Conservation (phyloP, 2,113 vertebrate genomes). For the Paradoxurus hermaphroditus region DNA sequence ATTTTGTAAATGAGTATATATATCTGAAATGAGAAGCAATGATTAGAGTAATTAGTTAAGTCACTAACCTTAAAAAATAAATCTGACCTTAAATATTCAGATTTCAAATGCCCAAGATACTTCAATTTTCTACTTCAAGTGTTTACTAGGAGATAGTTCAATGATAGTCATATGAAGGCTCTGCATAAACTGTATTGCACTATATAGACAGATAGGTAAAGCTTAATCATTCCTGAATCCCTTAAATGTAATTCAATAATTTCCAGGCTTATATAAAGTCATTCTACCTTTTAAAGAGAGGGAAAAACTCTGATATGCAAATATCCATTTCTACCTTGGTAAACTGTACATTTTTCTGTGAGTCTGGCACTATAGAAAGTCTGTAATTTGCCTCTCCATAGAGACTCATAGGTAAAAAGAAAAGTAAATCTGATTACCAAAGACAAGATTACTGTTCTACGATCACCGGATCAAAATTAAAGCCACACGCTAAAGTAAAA, state of each 20-base stretch:
- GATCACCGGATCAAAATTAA: slow-evolving; percentile 30
- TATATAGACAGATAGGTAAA: background rate
- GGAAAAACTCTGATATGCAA: background rate
- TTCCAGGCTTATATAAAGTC: background rate
- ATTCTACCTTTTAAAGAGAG: background rate
- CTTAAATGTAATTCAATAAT: background rate
- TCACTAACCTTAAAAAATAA: background rate
- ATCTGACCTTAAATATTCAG: background rate
- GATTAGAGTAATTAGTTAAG: background rate
- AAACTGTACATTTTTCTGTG: background rate
- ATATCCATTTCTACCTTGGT: background rate
- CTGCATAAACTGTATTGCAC: background rate
- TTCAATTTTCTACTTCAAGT: background rate
- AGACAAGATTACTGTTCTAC: background rate
- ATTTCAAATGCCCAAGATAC: background rate
- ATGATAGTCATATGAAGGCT: background rate
- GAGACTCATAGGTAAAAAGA: slow-evolving; percentile 12
- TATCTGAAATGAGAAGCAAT: background rate
- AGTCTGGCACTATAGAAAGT: background rate
- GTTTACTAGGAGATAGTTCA: background rate
- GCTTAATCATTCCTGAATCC: background rate
- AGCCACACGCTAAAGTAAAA: background rate
- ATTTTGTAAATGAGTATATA: background rate
- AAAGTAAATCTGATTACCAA: slow-evolving; percentile 38
- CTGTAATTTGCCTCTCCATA: background rate